Base-by-base conservation (phyloP, 2,113 vertebrate species). In the Oreochromis spilurus region DNA sequence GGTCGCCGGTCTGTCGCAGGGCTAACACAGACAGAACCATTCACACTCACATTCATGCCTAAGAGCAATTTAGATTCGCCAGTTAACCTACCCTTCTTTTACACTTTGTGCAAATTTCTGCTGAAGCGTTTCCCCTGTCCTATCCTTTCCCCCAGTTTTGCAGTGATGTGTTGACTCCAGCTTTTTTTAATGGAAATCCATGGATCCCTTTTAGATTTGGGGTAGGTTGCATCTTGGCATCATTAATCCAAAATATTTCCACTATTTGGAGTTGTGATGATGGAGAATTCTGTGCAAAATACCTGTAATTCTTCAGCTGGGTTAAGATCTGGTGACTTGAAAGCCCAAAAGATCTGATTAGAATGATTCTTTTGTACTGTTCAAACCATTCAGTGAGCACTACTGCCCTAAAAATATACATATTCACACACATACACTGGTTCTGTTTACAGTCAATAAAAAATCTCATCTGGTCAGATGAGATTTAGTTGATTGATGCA, bases 51-150 rank as follows among this genome's bases (percentile, higher is more conserved):
- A 6, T 6, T 60, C 9, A 34, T 29, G 1, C 16, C 16, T 60
- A 19, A 34, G 57, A 31, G 16, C 19, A n/a, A n/a, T 36, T 36
- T 36, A 3, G 29, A 36, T 34, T 62, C 0, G 3, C 5, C 16
- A 36, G 60, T 34, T 60, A 34, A 34, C 5, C 29, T 60, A 10
- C 29, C 2, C 5, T 60, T 34, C 5, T 60, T 0, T 14, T 43
- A 14, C 36, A 70, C 3, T 6, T 31, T 31, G 12, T 43, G 7
- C 3, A 14, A 43, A 5, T 43, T 43, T 5, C 65, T 70, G n/a
- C n/a, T 43, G 36, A 8, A 70, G 65, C 1, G 4, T 40, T 24
- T 24, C 36, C 19, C 62, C 62, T 1, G 1, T 34, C 57, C 57
- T 6, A 1, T 60, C 29, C 10, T 60, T 19, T 19, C 58, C 16